Evolutionary conservation across 2,888 invertebrate genomes (phyloP).

Genomic region (Ellobium chinense): DNA sequence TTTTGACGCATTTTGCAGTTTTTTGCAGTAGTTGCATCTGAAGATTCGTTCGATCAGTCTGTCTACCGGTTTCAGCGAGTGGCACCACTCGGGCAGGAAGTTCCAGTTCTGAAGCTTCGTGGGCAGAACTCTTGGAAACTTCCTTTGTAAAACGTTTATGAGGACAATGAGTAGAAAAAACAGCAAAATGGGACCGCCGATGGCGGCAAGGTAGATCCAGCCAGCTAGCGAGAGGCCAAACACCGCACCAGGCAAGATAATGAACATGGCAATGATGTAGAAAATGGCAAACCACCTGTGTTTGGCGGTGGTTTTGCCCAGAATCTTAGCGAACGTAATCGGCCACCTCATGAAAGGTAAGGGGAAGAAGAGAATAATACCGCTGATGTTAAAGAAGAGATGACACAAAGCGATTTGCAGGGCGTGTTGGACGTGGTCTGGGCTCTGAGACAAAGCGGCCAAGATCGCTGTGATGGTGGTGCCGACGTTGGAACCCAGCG

Average conservation of each 20-base stretch:
- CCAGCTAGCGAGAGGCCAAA: conserved; percentile 72
- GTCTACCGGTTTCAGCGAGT: conserved; percentile 65
- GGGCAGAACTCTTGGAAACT: conserved; percentile 64
- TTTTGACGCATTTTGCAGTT: neutral
- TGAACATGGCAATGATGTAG: conserved; percentile 76
- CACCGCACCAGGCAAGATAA: conserved; percentile 71
- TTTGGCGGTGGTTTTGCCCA: conserved; percentile 81
- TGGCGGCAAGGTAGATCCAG: conserved; percentile 31
- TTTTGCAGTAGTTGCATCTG: conserved; percentile 27
- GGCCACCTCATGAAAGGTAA: conserved; percentile 81
- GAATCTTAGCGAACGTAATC: conserved; percentile 79
- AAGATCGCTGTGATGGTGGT: conserved; percentile 65
- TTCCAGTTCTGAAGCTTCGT: conserved; percentile 69
- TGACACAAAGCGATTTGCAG: conserved; percentile 81
- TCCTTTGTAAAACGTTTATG: conserved; percentile 70
- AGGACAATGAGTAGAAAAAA: conserved; percentile 41
- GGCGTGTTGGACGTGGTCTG: conserved; percentile 4
- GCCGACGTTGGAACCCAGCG: conserved; percentile 74
- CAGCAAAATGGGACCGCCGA: conserved; percentile 27
- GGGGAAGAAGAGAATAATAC: conserved; percentile 81
- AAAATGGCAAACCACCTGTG: conserved; percentile 82
- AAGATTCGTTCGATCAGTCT: conserved; percentile 62
- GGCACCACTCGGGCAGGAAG: conserved; percentile 69
- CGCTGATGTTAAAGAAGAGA: conserved; percentile 82
- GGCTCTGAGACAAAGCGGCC: conserved; percentile 42